A percentile compares a stretch with the other conserved stretches of the same genome.
These are phyloP conservation scores for Pituophis catenifer DNA, from an alignment of 2,113 vertebrate genomes.

Conservation along the genomic window DNA sequence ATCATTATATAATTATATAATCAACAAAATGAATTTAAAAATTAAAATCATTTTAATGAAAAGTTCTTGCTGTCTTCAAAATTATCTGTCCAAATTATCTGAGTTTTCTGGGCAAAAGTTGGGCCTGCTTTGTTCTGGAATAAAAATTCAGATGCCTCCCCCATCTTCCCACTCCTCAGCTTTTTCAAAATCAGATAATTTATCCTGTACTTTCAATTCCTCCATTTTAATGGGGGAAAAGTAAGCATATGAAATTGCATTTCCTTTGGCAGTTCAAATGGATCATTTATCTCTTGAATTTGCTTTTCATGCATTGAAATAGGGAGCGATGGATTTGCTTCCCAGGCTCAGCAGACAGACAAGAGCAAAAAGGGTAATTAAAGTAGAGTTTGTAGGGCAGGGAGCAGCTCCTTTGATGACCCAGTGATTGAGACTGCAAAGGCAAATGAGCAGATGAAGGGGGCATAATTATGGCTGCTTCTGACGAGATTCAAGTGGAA, in stretches of 20 bases:
- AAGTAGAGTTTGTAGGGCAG: not conserved
- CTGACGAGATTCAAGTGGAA: constrained; percentile 40
- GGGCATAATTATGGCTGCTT: constrained; percentile 33
- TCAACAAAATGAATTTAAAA: too few relatives aligned
- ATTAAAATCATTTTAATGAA: too few relatives aligned
- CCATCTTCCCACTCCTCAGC: not conserved
- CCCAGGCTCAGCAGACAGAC: not conserved
- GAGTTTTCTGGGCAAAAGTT: not conserved
- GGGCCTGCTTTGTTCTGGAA: too few relatives aligned
- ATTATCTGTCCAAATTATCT: too few relatives aligned
- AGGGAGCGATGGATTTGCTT: not conserved
- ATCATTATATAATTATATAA: too few relatives aligned
- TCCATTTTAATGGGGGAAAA: not conserved
- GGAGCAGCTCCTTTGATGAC: not conserved
- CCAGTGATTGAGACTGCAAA: constrained; percentile 49
- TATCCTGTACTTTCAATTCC: not conserved
- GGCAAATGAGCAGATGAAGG: constrained; percentile 36
- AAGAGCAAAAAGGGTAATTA: not conserved
- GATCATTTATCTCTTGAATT: not conserved
- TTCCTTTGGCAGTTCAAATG: not conserved
- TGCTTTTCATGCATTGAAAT: not conserved
- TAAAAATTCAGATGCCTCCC: not conserved
- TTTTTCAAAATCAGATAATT: not conserved
- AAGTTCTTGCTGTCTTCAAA: too few relatives aligned
- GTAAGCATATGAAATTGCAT: not conserved